Conservation (phyloP, 2,113 vertebrate genomes). For the Furnarius figulus region DNA sequence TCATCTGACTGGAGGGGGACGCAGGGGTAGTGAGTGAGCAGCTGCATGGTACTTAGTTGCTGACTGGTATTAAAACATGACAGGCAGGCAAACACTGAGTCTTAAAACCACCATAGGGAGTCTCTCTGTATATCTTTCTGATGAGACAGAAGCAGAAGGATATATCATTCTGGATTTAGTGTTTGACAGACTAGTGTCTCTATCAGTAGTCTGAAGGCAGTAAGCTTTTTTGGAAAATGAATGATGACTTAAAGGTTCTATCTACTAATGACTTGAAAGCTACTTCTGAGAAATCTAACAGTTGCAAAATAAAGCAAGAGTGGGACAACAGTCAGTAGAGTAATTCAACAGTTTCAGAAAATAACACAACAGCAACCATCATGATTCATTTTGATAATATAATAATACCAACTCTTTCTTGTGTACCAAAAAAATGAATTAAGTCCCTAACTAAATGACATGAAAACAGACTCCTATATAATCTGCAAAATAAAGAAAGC, state of each 20-base stretch:
- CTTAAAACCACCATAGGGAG: constrained; percentile 48
- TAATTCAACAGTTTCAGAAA: background rate
- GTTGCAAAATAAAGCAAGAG: background rate
- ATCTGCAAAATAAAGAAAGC: background rate
- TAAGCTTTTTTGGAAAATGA: constrained; percentile 28
- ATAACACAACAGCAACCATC: background rate
- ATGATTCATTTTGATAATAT: background rate
- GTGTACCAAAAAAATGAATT: background rate
- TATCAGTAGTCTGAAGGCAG: background rate
- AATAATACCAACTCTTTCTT: background rate
- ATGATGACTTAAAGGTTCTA: background rate
- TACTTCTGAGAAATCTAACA: background rate
- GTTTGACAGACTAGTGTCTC: constrained; percentile 43
- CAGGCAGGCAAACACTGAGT: constrained; percentile 2
- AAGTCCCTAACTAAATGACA: background rate
- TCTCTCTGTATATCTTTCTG: background rate
- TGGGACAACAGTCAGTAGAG: background rate
- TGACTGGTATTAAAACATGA: background rate
- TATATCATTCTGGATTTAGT: constrained; percentile 31
- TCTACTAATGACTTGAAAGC: background rate
- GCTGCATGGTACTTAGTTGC: background rate
- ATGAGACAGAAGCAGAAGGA: constrained; percentile 54
- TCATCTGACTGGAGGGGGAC: rapidly evolving
- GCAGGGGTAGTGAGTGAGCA: background rate
- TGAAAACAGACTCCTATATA: background rate